Evolutionary conservation across 2,113 vertebrate species (phyloP), one percentile per base, ranked within the genome.

Genomic region (Aphyosemion australe): DNA sequence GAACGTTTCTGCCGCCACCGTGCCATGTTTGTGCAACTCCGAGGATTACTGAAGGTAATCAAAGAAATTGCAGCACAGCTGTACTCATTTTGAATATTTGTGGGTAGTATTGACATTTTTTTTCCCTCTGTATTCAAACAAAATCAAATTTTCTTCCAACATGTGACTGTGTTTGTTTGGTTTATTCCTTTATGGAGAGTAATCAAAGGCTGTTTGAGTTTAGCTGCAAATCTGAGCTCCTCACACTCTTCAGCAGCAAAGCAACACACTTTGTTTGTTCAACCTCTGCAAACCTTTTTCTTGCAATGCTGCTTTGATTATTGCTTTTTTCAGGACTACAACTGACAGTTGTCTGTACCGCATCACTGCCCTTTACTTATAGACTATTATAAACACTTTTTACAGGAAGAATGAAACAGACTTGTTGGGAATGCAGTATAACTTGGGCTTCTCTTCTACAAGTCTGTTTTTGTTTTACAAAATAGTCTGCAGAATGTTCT

Each of bases 361-460:
- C 72, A 62, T 67, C 74, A 51, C 84, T 84, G 86, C 84, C 79
- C 76, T 72, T 72, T 80, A 37, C 65, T 76, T 79, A 64, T 62
- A n/a, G 37, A 37, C 53, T 62, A 49, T 51, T 55, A 78, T 80
- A 83, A 72, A 74, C 42, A 74, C 65, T 75, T 10, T 34, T 46
- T n/a, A 48, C 34, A 3, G 26, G 50, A 55, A 46, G 31, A 56
- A 20, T 19, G 1, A 50, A 43, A 26, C 21, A 42, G 12, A 19
- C 15, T 58, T 41, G 42, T 32, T 60, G 5, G 61, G 13, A 47
- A 58, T 56, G 39, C 50, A 64, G 55, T n/a, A 51, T 60, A 12
- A 57, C 49, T 63, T 54, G 15, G 72, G 57, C 41, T 57, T 21
- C 41, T 48, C 34, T 46, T 65, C 47, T 58, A 19, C 21, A 66